These are phyloP conservation scores for Rhizomys pruinosus DNA, from an alignment of 2,113 vertebrate genomes.

Conservation along the genomic window DNA sequence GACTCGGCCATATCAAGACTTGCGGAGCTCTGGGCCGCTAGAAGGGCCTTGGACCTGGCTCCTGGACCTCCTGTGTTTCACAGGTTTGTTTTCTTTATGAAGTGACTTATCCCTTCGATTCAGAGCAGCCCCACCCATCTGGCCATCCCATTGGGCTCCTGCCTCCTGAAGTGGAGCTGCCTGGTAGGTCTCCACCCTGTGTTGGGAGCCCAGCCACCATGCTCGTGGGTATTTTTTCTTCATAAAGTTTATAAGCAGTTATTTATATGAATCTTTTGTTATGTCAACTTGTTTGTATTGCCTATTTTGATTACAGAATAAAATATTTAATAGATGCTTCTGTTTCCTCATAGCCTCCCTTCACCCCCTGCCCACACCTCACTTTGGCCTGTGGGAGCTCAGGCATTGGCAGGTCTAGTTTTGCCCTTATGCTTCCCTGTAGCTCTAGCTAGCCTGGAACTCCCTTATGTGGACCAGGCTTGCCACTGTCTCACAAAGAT, in stretches of 20 bases:
- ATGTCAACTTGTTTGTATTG: slow-evolving; percentile 78
- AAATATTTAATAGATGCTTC: slow-evolving; percentile 71
- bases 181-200: slow-evolving; percentile 65
- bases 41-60: slow-evolving; percentile 51
- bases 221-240: slow-evolving; percentile 74
- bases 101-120: slow-evolving; percentile 75
- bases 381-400: slow-evolving; percentile 24
- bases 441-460: too few relatives aligned
- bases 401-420: neutral
- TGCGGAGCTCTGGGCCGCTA: slow-evolving; percentile 37
- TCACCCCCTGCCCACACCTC: neutral
- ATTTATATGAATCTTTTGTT: slow-evolving; percentile 64
- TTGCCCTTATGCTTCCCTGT: neutral
- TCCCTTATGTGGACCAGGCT: too few relatives aligned
- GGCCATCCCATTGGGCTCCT: slow-evolving; percentile 56
- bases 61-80: slow-evolving; percentile 61
- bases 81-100: slow-evolving; percentile 72
- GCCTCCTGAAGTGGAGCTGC: slow-evolving; percentile 61
- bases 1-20: neutral
- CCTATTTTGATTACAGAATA: slow-evolving; percentile 81
- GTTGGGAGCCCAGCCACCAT: slow-evolving; percentile 68
- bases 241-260: slow-evolving; percentile 64
- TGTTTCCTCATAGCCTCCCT: slow-evolving; percentile 37
- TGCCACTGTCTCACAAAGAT: too few relatives aligned
- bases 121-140: slow-evolving; percentile 62